Base-by-base conservation (phyloP, 2,113 vertebrate genomes). In the Tichodroma muraria region DNA sequence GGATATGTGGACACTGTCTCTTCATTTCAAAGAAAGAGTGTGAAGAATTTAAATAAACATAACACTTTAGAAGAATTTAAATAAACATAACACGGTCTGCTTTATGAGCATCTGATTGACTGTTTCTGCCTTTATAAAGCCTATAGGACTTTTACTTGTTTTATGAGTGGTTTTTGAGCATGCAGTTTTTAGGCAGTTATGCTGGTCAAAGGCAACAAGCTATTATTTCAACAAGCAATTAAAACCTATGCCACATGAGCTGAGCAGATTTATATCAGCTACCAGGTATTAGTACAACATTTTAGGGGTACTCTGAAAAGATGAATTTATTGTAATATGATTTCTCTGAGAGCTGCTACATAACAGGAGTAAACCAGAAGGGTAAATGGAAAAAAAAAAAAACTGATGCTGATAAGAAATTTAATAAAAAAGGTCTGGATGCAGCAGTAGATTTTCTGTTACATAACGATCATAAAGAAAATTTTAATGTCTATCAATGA, bases 1-100 rank as follows among this genome's bases (percentile, higher is more conserved):
- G 94, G 76, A 66, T 94, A 88, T 57, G 85, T 88, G 92, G 80
- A 96, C 40, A 6, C 57, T 66, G 56, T 49, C 70, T 94, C 56
- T 86, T 88, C 85, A 24, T 94, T 87, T 89, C 78, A 63, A 90
- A 57, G 82, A 13, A 50, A 86, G 65, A 92, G 56, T 78, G 83
- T 69, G 89, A 92, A 57, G 38, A 68, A 95, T 90, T 93, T 88
- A 94, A 96, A 96, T 90, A 96, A 93, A 93, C 42, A 31, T 28
- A 91, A 86, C 59, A 76, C 80, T 90, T 65, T n/a, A n/a, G 89
- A 92, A 57, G 38, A 68, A 95, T 90, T 93, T 88, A 94, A 96
- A 96, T 90, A 96, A 93, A 93, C 42, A 31, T 28, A 91, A 80
- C 33, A 24, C 75, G 38, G 47, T 24, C 28, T 94, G 3, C 75